Evolutionary conservation across 2,888 invertebrate genomes (phyloP), one percentile per base, ranked within the genome.

Genomic region (Quadriops clusia): DNA sequence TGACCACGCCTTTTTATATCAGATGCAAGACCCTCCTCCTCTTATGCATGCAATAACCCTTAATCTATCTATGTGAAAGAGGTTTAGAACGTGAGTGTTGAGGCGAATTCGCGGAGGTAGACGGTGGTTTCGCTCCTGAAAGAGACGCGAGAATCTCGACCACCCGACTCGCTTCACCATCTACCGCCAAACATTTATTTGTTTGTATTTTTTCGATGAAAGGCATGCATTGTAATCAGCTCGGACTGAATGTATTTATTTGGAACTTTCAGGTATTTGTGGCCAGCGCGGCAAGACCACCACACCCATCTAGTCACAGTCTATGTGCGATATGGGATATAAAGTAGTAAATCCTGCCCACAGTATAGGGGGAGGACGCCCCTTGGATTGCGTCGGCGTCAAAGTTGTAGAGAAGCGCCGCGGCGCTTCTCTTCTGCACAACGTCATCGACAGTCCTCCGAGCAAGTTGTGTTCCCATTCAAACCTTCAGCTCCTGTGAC

Each of bases 251-350:
- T 23, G 25, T 17, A 23, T 24, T 25, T 29, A 18, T 32, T 10
- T 16, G 28, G 27, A 23, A 34, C 14, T 34, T 34, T 25, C 27
- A 41, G 38, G 33, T 37, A 38, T 42, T 42, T n/a, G n/a, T n/a
- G n/a, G n/a, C 17, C 17, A 21, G 28, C 17, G 29, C 25, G 26
- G 65, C 63, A 68, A n/a, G n/a, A 61, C 71, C 65, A 63, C 65
- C 66, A 65, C 61, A 67, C 62, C 61, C 62, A 59, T 8, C 23
- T 27, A 53, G 60, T 58, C 60, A 60, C 58, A 58, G 59, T 58
- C 56, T 50, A 60, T 65, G 70, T 68, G 68, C 65, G 62, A 61
- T 67, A 68, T 67, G 68, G 68, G 67, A 51, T 50, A 56, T 54
- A 55, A 53, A 54, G 46, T 44, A 48, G 51, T 50, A 57, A 58